phyloP scores from a whole-genome alignment of 1,140 invertebrate species.

The Watersipora subatra region DNA sequence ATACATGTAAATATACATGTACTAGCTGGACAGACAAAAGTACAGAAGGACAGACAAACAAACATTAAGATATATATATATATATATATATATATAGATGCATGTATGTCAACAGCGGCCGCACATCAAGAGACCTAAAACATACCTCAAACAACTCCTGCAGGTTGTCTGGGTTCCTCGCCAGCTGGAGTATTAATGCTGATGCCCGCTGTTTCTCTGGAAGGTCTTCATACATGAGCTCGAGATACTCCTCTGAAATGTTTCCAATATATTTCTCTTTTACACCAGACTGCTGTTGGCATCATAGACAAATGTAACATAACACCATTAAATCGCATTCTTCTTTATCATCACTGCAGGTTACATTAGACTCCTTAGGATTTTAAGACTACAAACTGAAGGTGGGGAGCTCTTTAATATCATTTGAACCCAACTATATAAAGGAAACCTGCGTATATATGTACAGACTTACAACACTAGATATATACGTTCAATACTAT shows the following conservation, averaged over 20 bases:
- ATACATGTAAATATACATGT: not conserved
- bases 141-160: constrained; percentile 62
- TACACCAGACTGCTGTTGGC: too few relatives aligned
- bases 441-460: too few relatives aligned
- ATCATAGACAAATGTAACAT: too few relatives aligned
- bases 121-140: not conserved
- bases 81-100: not conserved
- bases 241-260: constrained; percentile 82
- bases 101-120: not conserved
- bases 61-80: not conserved
- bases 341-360: too few relatives aligned
- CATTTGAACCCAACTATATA: too few relatives aligned
- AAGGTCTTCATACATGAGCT: constrained; percentile 85
- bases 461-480: too few relatives aligned
- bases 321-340: too few relatives aligned
- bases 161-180: constrained; percentile 82
- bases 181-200: constrained; percentile 74
- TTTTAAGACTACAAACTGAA: too few relatives aligned
- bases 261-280: too few relatives aligned
- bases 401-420: too few relatives aligned
- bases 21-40: not conserved
- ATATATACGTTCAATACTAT: too few relatives aligned
- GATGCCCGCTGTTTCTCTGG: constrained; percentile 83
- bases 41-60: not conserved
- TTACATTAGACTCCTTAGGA: too few relatives aligned